phyloP scores from a whole-genome alignment of 1,140 invertebrate species.

The Telenomus remus region DNA sequence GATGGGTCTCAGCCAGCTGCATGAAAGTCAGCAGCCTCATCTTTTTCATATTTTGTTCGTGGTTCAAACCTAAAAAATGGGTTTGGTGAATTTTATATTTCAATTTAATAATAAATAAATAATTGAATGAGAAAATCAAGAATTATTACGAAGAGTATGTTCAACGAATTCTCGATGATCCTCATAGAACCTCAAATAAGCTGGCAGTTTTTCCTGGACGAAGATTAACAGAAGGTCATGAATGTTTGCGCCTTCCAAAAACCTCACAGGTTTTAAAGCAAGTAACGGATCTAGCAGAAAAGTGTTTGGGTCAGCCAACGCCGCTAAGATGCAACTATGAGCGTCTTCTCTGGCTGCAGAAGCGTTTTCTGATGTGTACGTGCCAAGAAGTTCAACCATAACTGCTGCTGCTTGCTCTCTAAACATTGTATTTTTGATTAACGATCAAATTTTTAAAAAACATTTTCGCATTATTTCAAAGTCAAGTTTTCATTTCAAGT shows the following conservation, averaged over 20 bases:
- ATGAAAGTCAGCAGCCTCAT: slow-evolving; percentile 97
- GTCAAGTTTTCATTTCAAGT: no score
- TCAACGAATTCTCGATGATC: slow-evolving; percentile 94
- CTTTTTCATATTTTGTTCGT: slow-evolving; percentile 96
- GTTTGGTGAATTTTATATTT: slow-evolving; percentile 11
- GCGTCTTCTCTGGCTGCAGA: slow-evolving; percentile 97
- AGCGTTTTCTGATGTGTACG: slow-evolving; percentile 97
- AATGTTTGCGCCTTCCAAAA: slow-evolving; percentile 96
- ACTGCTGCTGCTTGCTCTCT: slow-evolving; percentile 95
- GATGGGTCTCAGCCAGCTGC: slow-evolving; percentile 94
- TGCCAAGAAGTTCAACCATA: slow-evolving; percentile 96
- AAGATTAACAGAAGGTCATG: slow-evolving; percentile 97
- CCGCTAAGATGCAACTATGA: slow-evolving; percentile 95
- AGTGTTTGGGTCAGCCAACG: slow-evolving; percentile 94
- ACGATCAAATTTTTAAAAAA: no score
- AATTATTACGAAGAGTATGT: slow-evolving; percentile 82
- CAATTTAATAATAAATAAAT: no score
- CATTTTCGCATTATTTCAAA: no score
- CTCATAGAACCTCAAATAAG: slow-evolving; percentile 94
- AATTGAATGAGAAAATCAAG: background rate
- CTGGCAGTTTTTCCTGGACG: slow-evolving; percentile 93
- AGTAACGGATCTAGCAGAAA: slow-evolving; percentile 96
- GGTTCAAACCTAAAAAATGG: slow-evolving; percentile 79
- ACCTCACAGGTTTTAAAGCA: slow-evolving; percentile 94
- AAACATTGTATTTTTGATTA: slow-evolving; percentile 26